A percentile compares a stretch with the other conserved stretches of the same genome.
Conservation (phyloP, 2,797 vertebrate genomes). For the Corythornis leucogaster region DNA sequence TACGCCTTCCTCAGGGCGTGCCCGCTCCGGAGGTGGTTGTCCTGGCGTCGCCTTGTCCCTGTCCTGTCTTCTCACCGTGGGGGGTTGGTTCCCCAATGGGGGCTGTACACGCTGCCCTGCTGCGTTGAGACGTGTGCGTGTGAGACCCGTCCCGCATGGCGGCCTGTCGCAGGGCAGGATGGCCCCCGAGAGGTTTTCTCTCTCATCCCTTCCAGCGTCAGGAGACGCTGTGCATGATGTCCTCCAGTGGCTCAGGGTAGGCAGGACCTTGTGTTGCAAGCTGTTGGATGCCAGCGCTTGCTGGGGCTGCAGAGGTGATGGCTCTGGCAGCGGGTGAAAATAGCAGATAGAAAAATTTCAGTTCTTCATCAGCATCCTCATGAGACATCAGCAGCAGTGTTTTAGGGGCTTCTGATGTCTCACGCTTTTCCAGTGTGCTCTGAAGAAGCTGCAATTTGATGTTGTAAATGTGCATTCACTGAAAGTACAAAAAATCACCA, state of each 20-base stretch:
- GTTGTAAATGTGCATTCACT: background rate
- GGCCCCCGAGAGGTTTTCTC: background rate
- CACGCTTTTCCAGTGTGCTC: background rate
- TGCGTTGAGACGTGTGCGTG: background rate
- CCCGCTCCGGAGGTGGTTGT: background rate
- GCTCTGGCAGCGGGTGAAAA: background rate
- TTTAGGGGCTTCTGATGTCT: background rate
- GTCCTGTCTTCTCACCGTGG: background rate
- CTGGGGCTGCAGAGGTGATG: background rate
- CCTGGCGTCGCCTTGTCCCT: rapidly evolving
- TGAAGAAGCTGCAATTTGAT: background rate
- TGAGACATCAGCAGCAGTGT: background rate
- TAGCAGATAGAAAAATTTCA: background rate
- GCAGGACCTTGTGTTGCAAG: rapidly evolving
- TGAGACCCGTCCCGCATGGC: background rate
- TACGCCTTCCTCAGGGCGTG: too few species aligned
- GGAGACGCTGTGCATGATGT: rapidly evolving
- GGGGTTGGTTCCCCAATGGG: too few species aligned
- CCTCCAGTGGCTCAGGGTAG: background rate
- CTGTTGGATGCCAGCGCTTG: background rate
- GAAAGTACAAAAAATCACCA: background rate
- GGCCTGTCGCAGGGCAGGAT: background rate
- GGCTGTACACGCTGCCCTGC: background rate
- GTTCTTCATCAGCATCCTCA: background rate
- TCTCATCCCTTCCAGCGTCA: background rate